phyloP scores from a whole-genome alignment of 2,888 invertebrate genomes.

The Coenonympha arcania region DNA sequence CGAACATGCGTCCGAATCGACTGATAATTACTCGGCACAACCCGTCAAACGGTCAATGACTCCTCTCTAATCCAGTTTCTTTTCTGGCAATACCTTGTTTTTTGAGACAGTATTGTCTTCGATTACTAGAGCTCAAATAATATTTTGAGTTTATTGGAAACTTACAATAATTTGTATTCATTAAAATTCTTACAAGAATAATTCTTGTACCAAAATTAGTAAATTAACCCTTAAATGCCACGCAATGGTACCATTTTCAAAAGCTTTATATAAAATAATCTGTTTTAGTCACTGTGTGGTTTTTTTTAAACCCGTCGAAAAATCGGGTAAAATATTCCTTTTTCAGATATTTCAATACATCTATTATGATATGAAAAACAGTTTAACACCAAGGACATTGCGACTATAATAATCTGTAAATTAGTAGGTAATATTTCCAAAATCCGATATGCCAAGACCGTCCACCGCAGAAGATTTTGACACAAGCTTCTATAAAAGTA shows the following conservation, averaged over 20 bases:
- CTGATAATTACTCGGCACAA: conserved; percentile 54
- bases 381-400: neutral
- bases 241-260: too few relatives aligned
- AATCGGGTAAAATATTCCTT: too few relatives aligned
- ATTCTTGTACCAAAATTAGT: too few relatives aligned
- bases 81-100: conserved; percentile 2
- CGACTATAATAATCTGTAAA: too few relatives aligned
- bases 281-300: too few relatives aligned
- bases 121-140: neutral
- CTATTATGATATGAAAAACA: neutral
- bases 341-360: neutral
- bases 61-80: conserved; percentile 5
- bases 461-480: conserved; percentile 44
- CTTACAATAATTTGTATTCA: neutral
- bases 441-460: conserved; percentile 37
- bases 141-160: neutral
- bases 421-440: too few relatives aligned
- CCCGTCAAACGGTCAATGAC: conserved; percentile 46
- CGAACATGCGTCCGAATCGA: conserved; percentile 31
- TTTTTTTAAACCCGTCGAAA: too few relatives aligned
- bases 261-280: too few relatives aligned
- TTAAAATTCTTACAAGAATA: too few relatives aligned
- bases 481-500: conserved; percentile 1
- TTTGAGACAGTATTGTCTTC: neutral
- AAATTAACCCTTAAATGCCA: too few relatives aligned